These are phyloP conservation scores for Ridgeia piscesae DNA, from an alignment of 1,140 invertebrate species.

Conservation along the genomic window DNA sequence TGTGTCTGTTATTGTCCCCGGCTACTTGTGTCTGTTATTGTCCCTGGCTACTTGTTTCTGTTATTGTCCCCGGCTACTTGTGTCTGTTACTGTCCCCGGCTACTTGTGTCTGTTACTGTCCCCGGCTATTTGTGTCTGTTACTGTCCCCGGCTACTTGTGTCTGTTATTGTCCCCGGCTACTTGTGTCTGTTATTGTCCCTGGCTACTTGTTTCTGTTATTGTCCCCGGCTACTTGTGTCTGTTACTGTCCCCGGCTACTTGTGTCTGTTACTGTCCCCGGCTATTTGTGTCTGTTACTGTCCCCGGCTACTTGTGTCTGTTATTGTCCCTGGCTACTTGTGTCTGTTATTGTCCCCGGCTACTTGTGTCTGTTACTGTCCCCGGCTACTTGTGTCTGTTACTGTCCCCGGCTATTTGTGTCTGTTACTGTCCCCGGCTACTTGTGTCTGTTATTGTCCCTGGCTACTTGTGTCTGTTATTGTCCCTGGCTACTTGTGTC, in stretches of 20 bases:
- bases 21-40: background rate
- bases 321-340: background rate
- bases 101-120: background rate
- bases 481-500: no score
- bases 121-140: background rate
- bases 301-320: background rate
- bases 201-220: background rate
- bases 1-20: background rate
- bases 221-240: background rate
- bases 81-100: no score
- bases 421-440: background rate
- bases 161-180: background rate
- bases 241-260: background rate
- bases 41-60: background rate
- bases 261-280: background rate
- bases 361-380: background rate
- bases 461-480: no score
- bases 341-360: no score
- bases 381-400: background rate
- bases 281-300: background rate
- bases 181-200: background rate
- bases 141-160: background rate
- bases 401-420: background rate
- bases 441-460: background rate
- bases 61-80: background rate